Evolutionary conservation across 1,140 invertebrate species (phyloP).

Genomic region (Brachionus manjavacas): DNA sequence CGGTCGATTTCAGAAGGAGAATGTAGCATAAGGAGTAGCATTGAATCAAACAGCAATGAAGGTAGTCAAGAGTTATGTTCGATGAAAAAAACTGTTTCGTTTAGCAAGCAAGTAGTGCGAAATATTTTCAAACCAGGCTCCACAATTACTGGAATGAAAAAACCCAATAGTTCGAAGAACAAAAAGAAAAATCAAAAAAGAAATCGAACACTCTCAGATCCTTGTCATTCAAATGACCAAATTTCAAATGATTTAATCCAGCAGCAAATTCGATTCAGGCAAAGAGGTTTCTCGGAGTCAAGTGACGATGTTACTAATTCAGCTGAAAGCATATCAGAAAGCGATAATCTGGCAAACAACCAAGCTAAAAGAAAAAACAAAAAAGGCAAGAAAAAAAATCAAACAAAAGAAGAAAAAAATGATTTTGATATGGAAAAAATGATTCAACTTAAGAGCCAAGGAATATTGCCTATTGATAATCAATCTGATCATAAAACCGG

Average conservation of each 20-base stretch:
- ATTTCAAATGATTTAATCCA: neutral
- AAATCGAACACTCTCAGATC: slow-evolving; percentile 30
- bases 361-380: neutral
- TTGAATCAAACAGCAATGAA: slow-evolving; percentile 2
- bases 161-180: slow-evolving; percentile 1
- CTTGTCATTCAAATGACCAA: neutral
- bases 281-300: slow-evolving; percentile 7
- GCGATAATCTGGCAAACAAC: neutral
- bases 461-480: neutral
- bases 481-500: neutral
- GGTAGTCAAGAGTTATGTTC: slow-evolving; percentile 1
- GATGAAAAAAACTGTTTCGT: slow-evolving; percentile 34
- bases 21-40: neutral
- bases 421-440: slow-evolving; percentile 5
- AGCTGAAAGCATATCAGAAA: neutral
- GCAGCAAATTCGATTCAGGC: slow-evolving; percentile 1
- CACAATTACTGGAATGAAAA: slow-evolving; percentile 32
- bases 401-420: neutral
- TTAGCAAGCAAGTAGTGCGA: slow-evolving; percentile 36
- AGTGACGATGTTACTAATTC: slow-evolving; percentile 3
- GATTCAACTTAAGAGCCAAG: neutral
- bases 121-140: slow-evolving; percentile 41
- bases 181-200: slow-evolving; percentile 37
- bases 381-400: neutral
- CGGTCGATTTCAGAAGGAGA: slow-evolving; percentile 27